Conservation (phyloP, 37 sponge, comb jelly and placozoan species). For the Bolinopsis microptera region DNA sequence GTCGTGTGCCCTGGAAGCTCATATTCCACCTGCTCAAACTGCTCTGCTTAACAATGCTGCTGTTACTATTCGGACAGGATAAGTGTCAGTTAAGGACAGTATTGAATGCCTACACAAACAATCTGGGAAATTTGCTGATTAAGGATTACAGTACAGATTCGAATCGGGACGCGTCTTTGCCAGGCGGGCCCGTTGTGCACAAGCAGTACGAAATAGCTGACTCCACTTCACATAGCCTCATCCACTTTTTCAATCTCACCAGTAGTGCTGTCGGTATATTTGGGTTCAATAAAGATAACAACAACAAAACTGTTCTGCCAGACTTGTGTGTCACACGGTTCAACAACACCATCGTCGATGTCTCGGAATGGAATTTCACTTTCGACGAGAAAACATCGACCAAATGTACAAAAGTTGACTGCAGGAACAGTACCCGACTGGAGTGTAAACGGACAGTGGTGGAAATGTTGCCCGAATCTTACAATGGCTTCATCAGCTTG, state of each 20-base stretch:
- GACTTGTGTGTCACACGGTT: background rate
- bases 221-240: background rate
- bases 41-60: background rate
- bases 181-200: background rate
- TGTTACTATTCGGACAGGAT: constrained; percentile 10
- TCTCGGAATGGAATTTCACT: background rate
- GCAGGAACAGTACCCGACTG: background rate
- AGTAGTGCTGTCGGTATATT: background rate
- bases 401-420: background rate
- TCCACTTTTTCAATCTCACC: constrained; percentile 24
- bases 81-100: background rate
- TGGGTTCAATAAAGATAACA: background rate
- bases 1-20: background rate
- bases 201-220: background rate
- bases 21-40: constrained; percentile 16
- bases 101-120: background rate
- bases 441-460: background rate
- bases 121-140: background rate
- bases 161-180: background rate
- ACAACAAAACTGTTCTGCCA: background rate
- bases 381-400: background rate
- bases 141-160: background rate
- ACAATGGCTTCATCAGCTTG: background rate
- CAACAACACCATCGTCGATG: background rate
- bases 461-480: background rate